Percentiles rank a stretch among this genome's conserved stretches.
phyloP scores from a whole-genome alignment of 1,140 invertebrate species.

The Zaprionus tsacasi region DNA sequence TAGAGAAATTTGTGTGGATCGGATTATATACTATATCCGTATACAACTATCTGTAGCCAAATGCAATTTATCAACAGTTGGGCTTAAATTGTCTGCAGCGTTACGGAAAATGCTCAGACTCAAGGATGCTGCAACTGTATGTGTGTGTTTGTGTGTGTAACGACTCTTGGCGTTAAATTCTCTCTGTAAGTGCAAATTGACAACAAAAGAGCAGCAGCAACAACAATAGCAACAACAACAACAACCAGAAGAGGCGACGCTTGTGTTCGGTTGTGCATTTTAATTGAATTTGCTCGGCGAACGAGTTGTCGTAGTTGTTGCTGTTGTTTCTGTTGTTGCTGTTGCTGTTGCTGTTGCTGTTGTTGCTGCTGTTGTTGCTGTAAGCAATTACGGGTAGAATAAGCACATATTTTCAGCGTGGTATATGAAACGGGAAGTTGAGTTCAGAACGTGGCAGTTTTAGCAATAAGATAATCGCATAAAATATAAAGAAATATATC shows the following conservation, averaged over 20 bases:
- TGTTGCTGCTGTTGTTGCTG: constrained; percentile 13
- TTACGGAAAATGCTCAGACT: constrained; percentile 59
- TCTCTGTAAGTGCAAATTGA: constrained; percentile 77
- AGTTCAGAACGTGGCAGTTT: constrained; percentile 29
- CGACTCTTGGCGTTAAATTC: constrained; percentile 57
- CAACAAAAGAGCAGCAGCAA: constrained; percentile 34
- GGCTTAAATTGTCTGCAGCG: constrained; percentile 80
- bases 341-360: constrained; percentile 10
- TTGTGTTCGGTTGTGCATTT: constrained; percentile 34
- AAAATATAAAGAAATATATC: background rate
- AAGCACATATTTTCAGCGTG: constrained; percentile 12
- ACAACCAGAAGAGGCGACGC: constrained; percentile 13
- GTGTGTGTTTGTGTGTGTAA: background rate
- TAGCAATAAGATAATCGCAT: constrained; percentile 24
- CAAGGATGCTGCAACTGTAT: constrained; percentile 35
- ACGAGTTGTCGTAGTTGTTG: background rate
- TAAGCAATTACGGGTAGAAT: constrained; percentile 28
- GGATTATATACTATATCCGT: constrained; percentile 29
- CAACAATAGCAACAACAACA: constrained; percentile 17
- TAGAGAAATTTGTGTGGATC: background rate
- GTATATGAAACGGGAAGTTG: constrained; percentile 45
- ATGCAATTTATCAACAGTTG: constrained; percentile 81
- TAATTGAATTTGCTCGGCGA: constrained; percentile 39
- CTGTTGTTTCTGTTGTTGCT: constrained; percentile 9
- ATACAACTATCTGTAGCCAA: constrained; percentile 65